Conservation (phyloP, 2,888 invertebrate genomes). For the Keiferia lycopersicella region DNA sequence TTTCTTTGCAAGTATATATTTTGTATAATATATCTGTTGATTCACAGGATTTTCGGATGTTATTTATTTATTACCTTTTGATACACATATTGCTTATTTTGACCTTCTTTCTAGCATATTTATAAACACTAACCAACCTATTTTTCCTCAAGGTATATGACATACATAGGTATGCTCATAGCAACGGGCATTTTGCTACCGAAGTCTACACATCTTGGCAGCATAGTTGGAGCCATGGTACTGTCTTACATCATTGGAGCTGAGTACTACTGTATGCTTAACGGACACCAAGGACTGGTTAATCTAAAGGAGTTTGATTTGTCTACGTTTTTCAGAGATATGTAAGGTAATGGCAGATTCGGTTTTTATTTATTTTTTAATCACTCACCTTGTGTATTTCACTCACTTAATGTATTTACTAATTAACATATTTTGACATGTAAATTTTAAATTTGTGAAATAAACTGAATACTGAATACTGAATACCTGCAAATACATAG, state of each 20-base stretch:
- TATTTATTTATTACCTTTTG: too few relatives aligned
- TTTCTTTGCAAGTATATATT: background rate
- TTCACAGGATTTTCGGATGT: too few relatives aligned
- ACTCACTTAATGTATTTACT: too few relatives aligned
- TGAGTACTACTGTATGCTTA: constrained; percentile 85
- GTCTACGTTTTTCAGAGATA: constrained; percentile 27
- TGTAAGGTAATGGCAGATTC: background rate
- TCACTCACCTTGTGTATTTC: background rate
- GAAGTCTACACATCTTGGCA: constrained; percentile 88
- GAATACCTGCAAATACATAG: too few relatives aligned
- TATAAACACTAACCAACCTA: background rate
- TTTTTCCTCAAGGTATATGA: constrained; percentile 83
- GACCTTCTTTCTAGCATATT: background rate
- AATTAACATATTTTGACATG: too few relatives aligned
- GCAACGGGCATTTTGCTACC: constrained; percentile 94
- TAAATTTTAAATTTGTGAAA: too few relatives aligned
- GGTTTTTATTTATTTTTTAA: background rate
- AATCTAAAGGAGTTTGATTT: constrained; percentile 65
- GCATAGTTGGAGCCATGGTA: constrained; percentile 89
- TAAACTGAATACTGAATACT: too few relatives aligned
- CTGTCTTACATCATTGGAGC: constrained; percentile 91
- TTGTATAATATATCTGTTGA: background rate
- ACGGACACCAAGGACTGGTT: constrained; percentile 74
- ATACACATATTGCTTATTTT: too few relatives aligned
- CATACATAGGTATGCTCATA: constrained; percentile 91